A percentile compares a stretch with the other conserved stretches of the same genome.
These are phyloP conservation scores for Cotesia vestalis DNA, from an alignment of 1,140 invertebrate genomes.

Conservation along the genomic window DNA sequence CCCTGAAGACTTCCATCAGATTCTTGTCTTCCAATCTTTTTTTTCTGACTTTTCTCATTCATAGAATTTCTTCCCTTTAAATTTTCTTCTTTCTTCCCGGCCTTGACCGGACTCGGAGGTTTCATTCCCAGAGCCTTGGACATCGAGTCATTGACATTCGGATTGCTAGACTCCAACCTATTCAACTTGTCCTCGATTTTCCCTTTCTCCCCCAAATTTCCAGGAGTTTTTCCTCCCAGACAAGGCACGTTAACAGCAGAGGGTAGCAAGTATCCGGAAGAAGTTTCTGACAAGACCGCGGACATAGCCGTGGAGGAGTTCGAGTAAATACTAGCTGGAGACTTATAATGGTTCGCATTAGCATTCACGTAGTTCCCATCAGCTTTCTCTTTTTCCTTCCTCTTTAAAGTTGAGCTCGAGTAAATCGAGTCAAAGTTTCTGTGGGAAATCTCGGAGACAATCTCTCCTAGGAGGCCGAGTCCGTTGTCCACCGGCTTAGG, in stretches of 20 bases:
- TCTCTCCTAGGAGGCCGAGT: slow-evolving; percentile 81
- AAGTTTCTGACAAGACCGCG: slow-evolving; percentile 70
- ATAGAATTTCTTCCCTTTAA: too few relatives aligned
- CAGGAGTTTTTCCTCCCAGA: not conserved
- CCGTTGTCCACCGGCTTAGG: slow-evolving; percentile 65
- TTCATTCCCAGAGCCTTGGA: slow-evolving; percentile 51
- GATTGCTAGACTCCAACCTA: slow-evolving; percentile 41
- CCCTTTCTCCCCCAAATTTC: not conserved
- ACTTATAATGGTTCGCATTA: slow-evolving; percentile 69
- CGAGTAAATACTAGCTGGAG: slow-evolving; percentile 70
- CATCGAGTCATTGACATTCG: slow-evolving; percentile 49
- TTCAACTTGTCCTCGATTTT: slow-evolving; percentile 24
- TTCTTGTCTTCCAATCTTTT: slow-evolving; percentile 29
- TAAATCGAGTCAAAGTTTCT: slow-evolving; percentile 87
- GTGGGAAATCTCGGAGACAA: slow-evolving; percentile 86
- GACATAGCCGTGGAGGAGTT: slow-evolving; percentile 66
- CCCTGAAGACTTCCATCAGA: slow-evolving; percentile 36
- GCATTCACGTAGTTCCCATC: slow-evolving; percentile 54
- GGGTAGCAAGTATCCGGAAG: slow-evolving; percentile 78
- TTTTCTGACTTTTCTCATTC: too few relatives aligned
- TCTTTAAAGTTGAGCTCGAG: slow-evolving; percentile 74
- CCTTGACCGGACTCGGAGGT: slow-evolving; percentile 17
- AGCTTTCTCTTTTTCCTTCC: slow-evolving; percentile 69
- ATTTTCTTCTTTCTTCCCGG: slow-evolving; percentile 39
- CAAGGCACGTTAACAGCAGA: slow-evolving; percentile 70